A percentile compares a stretch with the other conserved stretches of the same genome.
These are phyloP conservation scores for Dinoponera quadriceps DNA, from an alignment of 1,140 invertebrate genomes.

Conservation along the genomic window DNA sequence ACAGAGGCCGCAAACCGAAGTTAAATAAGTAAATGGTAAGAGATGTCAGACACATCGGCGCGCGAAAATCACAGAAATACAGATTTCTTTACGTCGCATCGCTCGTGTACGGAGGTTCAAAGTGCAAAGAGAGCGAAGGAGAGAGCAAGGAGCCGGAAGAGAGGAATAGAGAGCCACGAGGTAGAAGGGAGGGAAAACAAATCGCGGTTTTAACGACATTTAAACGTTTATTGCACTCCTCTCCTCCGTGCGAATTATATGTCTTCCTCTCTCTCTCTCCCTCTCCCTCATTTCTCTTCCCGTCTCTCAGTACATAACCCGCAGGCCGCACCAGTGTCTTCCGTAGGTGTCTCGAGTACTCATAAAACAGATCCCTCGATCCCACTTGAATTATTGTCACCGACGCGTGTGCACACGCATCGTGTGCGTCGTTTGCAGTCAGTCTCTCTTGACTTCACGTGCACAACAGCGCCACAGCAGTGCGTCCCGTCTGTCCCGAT, in stretches of 20 bases:
- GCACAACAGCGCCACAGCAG: not conserved
- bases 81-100: not conserved
- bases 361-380: constrained; percentile 37
- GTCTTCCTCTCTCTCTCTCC: not conserved
- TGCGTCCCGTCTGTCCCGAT: not conserved
- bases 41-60: not conserved
- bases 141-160: not conserved
- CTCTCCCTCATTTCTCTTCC: not conserved
- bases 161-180: not conserved
- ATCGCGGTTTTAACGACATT: constrained; percentile 37
- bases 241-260: constrained; percentile 6
- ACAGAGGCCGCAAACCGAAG: too few relatives aligned
- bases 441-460: not conserved
- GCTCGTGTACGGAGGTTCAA: constrained; percentile 13
- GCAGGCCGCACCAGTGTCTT: not conserved
- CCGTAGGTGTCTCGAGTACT: not conserved
- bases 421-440: constrained; percentile 9
- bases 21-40: constrained; percentile 35
- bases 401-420: not conserved
- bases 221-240: constrained; percentile 3
- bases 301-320: not conserved
- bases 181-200: not conserved
- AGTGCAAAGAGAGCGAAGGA: not conserved
- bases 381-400: constrained; percentile 30
- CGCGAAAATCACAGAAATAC: not conserved